Percentiles rank a stretch among this genome's conserved stretches.
Conservation (phyloP, 2,888 invertebrate species). For the Acleris sparsana region DNA sequence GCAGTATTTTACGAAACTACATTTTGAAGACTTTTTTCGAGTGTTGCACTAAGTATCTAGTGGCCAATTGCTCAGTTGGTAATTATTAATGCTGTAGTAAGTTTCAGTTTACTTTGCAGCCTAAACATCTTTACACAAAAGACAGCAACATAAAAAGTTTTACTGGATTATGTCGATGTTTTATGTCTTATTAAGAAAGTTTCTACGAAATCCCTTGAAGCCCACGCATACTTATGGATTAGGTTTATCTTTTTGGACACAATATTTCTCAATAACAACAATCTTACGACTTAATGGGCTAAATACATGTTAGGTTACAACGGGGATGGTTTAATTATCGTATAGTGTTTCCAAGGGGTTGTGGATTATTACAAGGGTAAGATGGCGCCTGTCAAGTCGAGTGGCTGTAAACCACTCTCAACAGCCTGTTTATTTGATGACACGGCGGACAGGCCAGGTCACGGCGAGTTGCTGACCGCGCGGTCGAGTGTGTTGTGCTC, state of each 20-base stretch:
- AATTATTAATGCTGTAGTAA: neutral
- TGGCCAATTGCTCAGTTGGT: too few species aligned
- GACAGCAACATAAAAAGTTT: conserved; percentile 16
- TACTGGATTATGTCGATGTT: conserved; percentile 26
- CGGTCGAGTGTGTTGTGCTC: conserved; percentile 20
- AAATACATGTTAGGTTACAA: neutral
- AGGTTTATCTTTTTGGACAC: neutral
- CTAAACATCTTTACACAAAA: conserved; percentile 19
- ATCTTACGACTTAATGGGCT: neutral
- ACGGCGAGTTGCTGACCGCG: conserved; percentile 48
- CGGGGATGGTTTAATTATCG: too few species aligned
- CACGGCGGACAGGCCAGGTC: conserved; percentile 51
- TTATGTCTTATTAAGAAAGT: conserved; percentile 28
- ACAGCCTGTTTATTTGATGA: conserved; percentile 53
- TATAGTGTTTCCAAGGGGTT: neutral
- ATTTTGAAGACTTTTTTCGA: too few species aligned
- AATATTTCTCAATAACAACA: neutral
- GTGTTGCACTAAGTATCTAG: too few species aligned
- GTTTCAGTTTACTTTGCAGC: conserved; percentile 7
- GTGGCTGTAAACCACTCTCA: conserved; percentile 52
- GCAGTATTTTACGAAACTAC: too few species aligned
- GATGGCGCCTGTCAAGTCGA: conserved; percentile 42
- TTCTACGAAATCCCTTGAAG: conserved; percentile 2
- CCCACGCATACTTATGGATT: conserved; percentile 10
- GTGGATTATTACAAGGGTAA: conserved; percentile 25